Conservation (phyloP, 2,113 vertebrate genomes). For the Pycnonotus jocosus region DNA sequence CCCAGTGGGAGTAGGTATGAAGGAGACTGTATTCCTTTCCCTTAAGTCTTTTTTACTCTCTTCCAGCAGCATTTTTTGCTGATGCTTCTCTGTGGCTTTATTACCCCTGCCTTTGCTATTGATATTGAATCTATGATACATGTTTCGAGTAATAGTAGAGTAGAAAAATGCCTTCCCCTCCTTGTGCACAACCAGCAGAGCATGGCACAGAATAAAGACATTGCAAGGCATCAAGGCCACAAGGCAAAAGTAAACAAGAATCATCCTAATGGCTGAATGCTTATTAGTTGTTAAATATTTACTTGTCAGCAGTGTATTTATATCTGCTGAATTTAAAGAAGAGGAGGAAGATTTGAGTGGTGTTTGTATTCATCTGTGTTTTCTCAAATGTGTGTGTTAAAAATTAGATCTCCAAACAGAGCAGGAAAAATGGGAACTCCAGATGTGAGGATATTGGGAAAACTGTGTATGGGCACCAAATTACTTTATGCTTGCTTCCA, state of each 20-base stretch:
- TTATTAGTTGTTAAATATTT: neutral
- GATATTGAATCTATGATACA: neutral
- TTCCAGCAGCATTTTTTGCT: neutral
- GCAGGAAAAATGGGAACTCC: neutral
- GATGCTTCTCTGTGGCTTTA: neutral
- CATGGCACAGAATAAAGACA: neutral
- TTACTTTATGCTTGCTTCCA: neutral
- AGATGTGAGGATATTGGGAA: neutral
- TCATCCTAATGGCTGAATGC: neutral
- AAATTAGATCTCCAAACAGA: neutral
- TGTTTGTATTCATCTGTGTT: neutral
- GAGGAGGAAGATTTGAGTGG: neutral
- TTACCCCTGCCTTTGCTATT: neutral
- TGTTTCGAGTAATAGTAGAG: neutral
- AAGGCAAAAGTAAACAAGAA: neutral
- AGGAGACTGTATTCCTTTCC: neutral
- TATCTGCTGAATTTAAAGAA: neutral
- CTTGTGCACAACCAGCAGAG: neutral
- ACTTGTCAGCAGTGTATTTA: neutral
- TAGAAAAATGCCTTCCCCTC: neutral
- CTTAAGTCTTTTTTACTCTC: neutral
- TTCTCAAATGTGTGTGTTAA: neutral
- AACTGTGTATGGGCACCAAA: neutral
- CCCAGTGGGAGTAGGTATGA: neutral
- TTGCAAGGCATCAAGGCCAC: neutral